These are phyloP conservation scores for Urocolius indicus DNA, from an alignment of 2,113 vertebrate genomes.

Conservation along the genomic window DNA sequence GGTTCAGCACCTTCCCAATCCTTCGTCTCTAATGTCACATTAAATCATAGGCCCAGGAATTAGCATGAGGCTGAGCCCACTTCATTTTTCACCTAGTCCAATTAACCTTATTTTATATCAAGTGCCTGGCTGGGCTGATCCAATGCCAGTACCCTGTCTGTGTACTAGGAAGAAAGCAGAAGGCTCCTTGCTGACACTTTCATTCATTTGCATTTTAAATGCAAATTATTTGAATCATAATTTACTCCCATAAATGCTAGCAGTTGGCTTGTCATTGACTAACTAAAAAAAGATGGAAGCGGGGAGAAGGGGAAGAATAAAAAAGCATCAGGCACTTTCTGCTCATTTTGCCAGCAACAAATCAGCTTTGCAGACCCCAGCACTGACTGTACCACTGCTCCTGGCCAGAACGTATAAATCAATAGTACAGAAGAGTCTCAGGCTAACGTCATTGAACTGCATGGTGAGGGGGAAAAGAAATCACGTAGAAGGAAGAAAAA, in stretches of 20 bases:
- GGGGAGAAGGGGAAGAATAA: not conserved
- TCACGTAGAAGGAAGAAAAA: not conserved
- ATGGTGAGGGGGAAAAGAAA: fast-evolving
- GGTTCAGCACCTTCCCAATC: constrained; percentile 49
- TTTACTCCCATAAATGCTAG: constrained; percentile 50
- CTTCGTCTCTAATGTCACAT: not conserved
- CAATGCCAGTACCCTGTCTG: not conserved
- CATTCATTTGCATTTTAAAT: constrained; percentile 63
- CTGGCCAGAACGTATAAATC: not conserved
- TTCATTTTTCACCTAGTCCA: constrained; percentile 50
- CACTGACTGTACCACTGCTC: not conserved
- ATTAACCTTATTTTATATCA: constrained; percentile 48
- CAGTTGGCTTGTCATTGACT: constrained; percentile 43
- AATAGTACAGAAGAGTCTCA: not conserved
- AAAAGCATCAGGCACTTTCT: not conserved
- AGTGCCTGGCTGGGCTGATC: not conserved
- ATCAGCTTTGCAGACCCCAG: not conserved
- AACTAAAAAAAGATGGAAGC: constrained; percentile 26
- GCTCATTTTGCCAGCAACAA: not conserved
- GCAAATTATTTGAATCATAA: constrained; percentile 60
- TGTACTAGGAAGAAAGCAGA: constrained; percentile 4
- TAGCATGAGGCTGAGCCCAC: constrained; percentile 8
- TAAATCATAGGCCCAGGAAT: constrained; percentile 54
- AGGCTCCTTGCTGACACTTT: constrained; percentile 42
- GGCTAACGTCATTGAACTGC: not conserved